Evolutionary conservation across 1,140 invertebrate genomes (phyloP).

Genomic region (Pemphigus obesinymphae): DNA sequence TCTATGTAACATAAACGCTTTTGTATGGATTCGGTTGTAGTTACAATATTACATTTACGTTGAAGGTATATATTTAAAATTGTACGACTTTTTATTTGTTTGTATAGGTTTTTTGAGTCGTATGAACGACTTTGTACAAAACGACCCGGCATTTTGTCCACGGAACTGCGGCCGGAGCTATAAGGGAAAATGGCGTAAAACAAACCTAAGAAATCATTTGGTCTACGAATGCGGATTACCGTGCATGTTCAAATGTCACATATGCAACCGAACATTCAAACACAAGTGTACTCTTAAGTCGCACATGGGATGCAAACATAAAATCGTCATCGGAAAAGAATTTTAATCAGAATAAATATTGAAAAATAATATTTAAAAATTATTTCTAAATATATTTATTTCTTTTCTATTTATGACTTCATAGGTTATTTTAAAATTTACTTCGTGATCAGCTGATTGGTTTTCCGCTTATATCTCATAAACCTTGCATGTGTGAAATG

Average conservation of each 20-base stretch:
- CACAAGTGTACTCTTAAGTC: slow-evolving; percentile 59
- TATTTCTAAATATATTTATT: no score
- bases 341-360: no score
- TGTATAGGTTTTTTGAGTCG: slow-evolving; percentile 4
- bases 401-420: no score
- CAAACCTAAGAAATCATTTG: slow-evolving; percentile 44
- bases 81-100: neutral
- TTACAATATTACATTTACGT: no score
- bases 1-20: neutral
- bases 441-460: no score
- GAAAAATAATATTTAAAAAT: no score
- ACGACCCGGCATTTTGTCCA: slow-evolving; percentile 32
- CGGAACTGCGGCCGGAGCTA: slow-evolving; percentile 39
- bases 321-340: slow-evolving; percentile 36
- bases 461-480: no score
- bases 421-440: no score
- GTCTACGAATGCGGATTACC: slow-evolving; percentile 46
- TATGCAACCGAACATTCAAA: slow-evolving; percentile 59
- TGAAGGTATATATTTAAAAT: neutral
- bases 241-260: slow-evolving; percentile 45
- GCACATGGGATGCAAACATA: slow-evolving; percentile 48
- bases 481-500: no score
- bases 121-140: slow-evolving; percentile 15
- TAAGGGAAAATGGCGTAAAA: slow-evolving; percentile 55
- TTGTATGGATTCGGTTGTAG: slow-evolving; percentile 5